Base-by-base conservation (phyloP, 2,797 vertebrate genomes). In the Octomys mimax region DNA sequence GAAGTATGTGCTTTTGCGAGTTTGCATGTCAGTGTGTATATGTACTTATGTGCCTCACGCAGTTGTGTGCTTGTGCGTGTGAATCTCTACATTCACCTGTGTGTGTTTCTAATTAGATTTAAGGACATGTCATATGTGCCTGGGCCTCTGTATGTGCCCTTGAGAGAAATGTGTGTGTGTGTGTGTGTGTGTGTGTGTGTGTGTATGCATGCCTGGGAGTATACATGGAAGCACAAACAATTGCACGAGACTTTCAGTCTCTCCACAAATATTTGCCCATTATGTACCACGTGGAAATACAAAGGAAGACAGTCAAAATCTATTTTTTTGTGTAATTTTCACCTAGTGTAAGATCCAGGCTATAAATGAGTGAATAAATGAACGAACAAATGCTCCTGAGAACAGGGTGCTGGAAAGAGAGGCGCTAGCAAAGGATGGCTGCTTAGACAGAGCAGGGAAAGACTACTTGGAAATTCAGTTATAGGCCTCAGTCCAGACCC, bases 301-400 rank as follows among this genome's bases (percentile, higher is more conserved):
- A 80, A 89, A 75, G 10, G 28, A 87, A 80, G 22, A 92, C 80
- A 87, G 24, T 42, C 66, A 66, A 85, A n/a, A 13, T 71, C n/a
- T 77, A 31, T 80, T 78, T 92, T 92, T 28, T 39, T 3, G 0
- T 24, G 68, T 24, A 81, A 54, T 78, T 61, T 62, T 49, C 83
- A 31, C 19, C 83, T 26, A 54, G 24, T 22, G 2, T 39, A 78
- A 73, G 31, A 70, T 61, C 73, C n/a, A 82, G 42, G 28, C 2
- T 33, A 28, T 14, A 9, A 42, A 78, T 92, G 54, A 73, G 54
- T 28, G 33, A 61, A 49, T 39, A 49, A 62, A 79, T 36, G 79
- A 92, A 75, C 64, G 7, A 95, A n/a, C 31, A 24, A 70, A 31
- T 78, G 73, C 91, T 66, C 42, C 33, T n/a, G 54, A 75, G 57